These are phyloP conservation scores for Cosmia pyralina DNA, from an alignment of 2,888 invertebrate species.

Conservation along the genomic window DNA sequence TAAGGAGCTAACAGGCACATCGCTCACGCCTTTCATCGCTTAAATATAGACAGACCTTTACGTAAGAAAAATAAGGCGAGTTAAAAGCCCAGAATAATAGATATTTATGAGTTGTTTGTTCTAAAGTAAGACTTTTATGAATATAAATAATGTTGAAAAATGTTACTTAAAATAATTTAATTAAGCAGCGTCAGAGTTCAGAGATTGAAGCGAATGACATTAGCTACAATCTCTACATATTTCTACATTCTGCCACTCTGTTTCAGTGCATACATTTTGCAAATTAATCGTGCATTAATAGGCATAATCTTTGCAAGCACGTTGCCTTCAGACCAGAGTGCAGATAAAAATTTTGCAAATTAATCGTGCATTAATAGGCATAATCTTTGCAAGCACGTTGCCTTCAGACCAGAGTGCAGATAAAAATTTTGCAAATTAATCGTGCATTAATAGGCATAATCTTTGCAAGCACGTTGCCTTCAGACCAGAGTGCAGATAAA, in stretches of 20 bases:
- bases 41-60: slow-evolving; percentile 23
- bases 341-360: background rate
- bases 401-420: no score
- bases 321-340: no score
- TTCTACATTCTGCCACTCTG: no score
- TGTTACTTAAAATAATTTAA: background rate
- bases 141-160: background rate
- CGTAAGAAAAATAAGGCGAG: slow-evolving; percentile 11
- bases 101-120: slow-evolving; percentile 34
- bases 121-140: slow-evolving; percentile 17
- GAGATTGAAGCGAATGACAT: background rate
- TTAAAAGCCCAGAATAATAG: slow-evolving; percentile 33
- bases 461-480: no score
- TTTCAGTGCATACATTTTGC: background rate
- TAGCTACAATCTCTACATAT: no score
- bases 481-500: no score
- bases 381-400: no score
- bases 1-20: slow-evolving; percentile 45
- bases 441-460: no score
- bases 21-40: slow-evolving; percentile 22
- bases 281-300: no score
- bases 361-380: no score
- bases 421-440: no score
- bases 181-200: slow-evolving; percentile 10
- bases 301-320: no score